phyloP scores from a whole-genome alignment of 2,888 invertebrate genomes.

The Clostera curtula region DNA sequence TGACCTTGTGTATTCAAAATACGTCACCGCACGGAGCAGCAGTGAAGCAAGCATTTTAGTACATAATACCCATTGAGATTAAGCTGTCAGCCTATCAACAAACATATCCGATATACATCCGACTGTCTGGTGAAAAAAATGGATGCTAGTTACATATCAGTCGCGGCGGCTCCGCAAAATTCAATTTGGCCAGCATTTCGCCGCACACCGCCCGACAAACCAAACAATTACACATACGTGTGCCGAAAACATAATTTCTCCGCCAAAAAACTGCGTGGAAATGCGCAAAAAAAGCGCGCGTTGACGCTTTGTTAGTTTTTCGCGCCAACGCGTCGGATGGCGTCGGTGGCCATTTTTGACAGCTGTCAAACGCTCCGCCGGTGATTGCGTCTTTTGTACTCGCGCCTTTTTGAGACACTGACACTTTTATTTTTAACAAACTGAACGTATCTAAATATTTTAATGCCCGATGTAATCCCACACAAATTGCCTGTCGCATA shows the following conservation, averaged over 20 bases:
- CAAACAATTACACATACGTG: slow-evolving; percentile 72
- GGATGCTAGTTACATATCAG: slow-evolving; percentile 46
- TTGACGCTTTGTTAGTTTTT: slow-evolving; percentile 60
- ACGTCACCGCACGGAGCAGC: no score
- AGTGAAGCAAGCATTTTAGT: no score
- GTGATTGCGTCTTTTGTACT: slow-evolving; percentile 54
- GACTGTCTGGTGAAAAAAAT: slow-evolving; percentile 15
- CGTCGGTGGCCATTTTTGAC: slow-evolving; percentile 67
- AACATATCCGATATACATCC: slow-evolving; percentile 9
- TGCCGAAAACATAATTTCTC: slow-evolving; percentile 67
- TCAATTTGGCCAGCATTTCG: slow-evolving; percentile 57
- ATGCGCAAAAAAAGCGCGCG: slow-evolving; percentile 44
- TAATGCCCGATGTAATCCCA: slow-evolving; percentile 54
- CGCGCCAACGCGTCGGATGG: slow-evolving; percentile 56
- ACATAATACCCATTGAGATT: no score
- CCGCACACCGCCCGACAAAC: slow-evolving; percentile 56
- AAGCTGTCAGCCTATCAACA: no score
- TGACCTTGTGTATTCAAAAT: no score
- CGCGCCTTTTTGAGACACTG: slow-evolving; percentile 32
- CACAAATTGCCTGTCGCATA: slow-evolving; percentile 55
- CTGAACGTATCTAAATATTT: slow-evolving; percentile 28
- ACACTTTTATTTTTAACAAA: slow-evolving; percentile 12
- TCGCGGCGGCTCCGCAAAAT: slow-evolving; percentile 53
- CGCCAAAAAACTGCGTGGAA: slow-evolving; percentile 51
- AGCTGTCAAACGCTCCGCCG: slow-evolving; percentile 60